These are phyloP conservation scores for Apomyelois bistriatella DNA, from an alignment of 2,888 invertebrate genomes.

Conservation along the genomic window DNA sequence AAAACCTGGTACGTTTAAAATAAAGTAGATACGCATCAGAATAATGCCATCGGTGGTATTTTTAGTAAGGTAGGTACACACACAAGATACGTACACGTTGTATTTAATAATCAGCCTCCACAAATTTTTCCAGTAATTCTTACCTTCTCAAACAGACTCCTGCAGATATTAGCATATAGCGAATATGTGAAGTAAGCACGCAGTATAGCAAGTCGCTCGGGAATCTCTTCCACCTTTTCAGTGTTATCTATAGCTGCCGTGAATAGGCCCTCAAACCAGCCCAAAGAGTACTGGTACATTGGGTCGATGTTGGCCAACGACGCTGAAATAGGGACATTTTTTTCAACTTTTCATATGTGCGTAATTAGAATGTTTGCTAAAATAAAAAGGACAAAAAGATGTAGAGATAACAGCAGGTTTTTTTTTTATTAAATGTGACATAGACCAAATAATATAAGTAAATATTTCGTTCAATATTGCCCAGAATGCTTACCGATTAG, in stretches of 20 bases:
- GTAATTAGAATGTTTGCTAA: no score
- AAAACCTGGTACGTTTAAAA: no score
- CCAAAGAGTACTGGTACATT: slow-evolving; percentile 97
- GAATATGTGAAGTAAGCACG: slow-evolving; percentile 92
- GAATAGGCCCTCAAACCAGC: slow-evolving; percentile 96
- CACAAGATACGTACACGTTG: no score
- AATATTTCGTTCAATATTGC: background rate
- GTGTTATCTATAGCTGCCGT: slow-evolving; percentile 92
- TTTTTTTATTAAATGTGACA: no score
- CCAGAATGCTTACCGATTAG: slow-evolving; percentile 83
- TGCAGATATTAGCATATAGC: slow-evolving; percentile 93
- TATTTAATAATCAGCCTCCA: no score
- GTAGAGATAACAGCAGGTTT: no score
- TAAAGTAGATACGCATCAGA: no score
- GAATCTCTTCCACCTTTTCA: slow-evolving; percentile 90
- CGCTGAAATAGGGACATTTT: slow-evolving; percentile 58
- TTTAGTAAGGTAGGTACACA: no score
- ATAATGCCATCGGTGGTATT: no score
- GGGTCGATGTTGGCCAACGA: slow-evolving; percentile 95
- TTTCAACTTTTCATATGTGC: no score
- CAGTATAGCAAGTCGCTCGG: slow-evolving; percentile 85
- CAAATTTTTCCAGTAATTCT: background rate
- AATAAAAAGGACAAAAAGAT: no score
- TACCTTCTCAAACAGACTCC: slow-evolving; percentile 95
- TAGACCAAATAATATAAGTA: background rate